Conservation (phyloP, 2,113 vertebrate species). For the Myocastor coypus region DNA sequence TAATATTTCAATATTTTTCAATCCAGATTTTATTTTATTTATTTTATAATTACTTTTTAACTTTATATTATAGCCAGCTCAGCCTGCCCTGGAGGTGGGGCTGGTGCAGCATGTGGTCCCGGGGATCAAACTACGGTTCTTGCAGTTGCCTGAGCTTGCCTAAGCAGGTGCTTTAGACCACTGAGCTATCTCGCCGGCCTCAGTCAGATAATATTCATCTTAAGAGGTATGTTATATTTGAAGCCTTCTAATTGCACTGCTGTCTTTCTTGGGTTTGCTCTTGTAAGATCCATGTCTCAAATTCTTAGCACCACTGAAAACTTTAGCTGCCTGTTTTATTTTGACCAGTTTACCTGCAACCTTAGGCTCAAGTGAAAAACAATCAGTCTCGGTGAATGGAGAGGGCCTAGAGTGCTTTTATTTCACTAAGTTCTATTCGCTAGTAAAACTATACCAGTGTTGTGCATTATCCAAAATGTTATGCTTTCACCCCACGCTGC, state of each 20-base stretch:
- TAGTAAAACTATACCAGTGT: constrained; percentile 25
- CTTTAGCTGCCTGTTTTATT: neutral
- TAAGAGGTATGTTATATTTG: neutral
- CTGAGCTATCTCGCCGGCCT: too few relatives aligned
- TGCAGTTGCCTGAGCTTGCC: too few relatives aligned
- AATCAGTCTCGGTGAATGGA: neutral
- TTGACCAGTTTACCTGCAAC: constrained; percentile 1
- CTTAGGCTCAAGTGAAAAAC: neutral
- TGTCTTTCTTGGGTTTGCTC: constrained; percentile 8
- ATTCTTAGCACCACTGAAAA: neutral
- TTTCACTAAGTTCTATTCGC: constrained; percentile 9
- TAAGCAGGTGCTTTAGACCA: too few relatives aligned
- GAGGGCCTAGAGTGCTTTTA: neutral
- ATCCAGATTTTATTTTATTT: too few relatives aligned
- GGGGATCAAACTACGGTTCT: too few relatives aligned
- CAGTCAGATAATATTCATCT: neutral
- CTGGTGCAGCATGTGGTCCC: too few relatives aligned
- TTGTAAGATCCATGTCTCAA: neutral
- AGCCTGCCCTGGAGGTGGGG: too few relatives aligned
- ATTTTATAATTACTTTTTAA: too few relatives aligned
- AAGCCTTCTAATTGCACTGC: neutral
- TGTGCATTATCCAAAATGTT: neutral
- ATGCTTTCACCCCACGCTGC: neutral
- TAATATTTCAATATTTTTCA: too few relatives aligned
- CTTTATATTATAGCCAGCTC: too few relatives aligned